Base-by-base conservation (phyloP, 37 sponge, comb jelly and placozoan species). In the Cliona cf. orientalis region DNA sequence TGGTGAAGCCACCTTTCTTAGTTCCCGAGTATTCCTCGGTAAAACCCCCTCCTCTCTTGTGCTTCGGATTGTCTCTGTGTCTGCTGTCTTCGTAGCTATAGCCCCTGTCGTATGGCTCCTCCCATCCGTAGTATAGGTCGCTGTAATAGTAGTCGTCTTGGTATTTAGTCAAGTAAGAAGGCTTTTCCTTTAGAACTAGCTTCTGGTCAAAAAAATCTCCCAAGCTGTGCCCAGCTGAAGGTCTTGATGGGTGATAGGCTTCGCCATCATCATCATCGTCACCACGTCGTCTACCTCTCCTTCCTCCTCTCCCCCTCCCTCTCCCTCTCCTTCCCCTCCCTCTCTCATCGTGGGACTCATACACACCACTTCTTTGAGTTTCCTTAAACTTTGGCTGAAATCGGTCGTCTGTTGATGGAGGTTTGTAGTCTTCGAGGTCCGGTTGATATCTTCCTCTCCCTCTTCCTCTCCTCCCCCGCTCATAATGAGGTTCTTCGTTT, bases 301-400 rank as follows among this genome's bases (percentile, higher is more conserved):
- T 66, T 45, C 41, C 32, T 25, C 58, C 65, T 39, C 32, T 4
- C 41, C 76, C 46, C 25, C 58, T 77, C 67, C 55, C 80, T 38
- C 80, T 69, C 44, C 58, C 70, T 31, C 70, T 69, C 55, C 70
- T 43, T 33, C 70, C 38, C 5, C 46, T 36, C 42, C 38, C 43
- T 26, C 56, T 69, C 28, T 45, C 58, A 40, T 32, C 32, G 17
- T 38, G 63, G n/a, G 3, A 14, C 21, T 29, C 39, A 9, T 76
- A 40, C 42, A 49, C 53, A 49, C 14, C 14, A 49, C 14, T 14
- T 19, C 14, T 14, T 49, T 49, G 53, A 19, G 53, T 9, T 49
- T 14, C 53, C 53, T 49, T n/a, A n/a, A n/a, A n/a, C n/a, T n/a
- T n/a, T n/a, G n/a, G n/a, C n/a, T n/a, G n/a, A n/a, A n/a, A n/a